Base-by-base conservation (phyloP, 1,140 invertebrate species). In the Cotesia glomerata region DNA sequence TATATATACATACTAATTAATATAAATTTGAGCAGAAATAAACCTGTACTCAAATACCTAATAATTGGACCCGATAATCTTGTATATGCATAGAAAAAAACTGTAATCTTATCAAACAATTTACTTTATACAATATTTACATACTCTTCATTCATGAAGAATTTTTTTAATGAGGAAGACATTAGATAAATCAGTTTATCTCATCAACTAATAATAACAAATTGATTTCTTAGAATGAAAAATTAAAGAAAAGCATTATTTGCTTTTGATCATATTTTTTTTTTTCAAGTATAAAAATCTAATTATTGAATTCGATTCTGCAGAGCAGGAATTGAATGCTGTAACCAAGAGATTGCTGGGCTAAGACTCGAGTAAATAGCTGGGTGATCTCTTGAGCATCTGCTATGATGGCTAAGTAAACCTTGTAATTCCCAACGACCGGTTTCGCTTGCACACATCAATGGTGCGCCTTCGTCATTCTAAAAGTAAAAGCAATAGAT, bases 381-480 rank as follows among this genome's bases (percentile, higher is more conserved):
- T 62, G 91, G 90, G 82, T 90, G 90, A 64, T 84, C 87, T 70
- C 83, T 84, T n/a, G 89, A 90, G 76, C 89, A 91, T 80, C 89
- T 89, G 72, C 88, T 88, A 52, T 90, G 89, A 75, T 90, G 87
- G 79, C 89, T 90, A 39, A 91, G 82, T 72, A 91, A 81, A 35
- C 91, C 90, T 71, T 91, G 90, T 49, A 91, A 85, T 81, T 90
- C 89, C 90, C 90, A 91, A 67, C 82, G 82, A 45, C 84, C 87
- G 9, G 82, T 82, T 61, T 90, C 89, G 39, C 82, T 89, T 73
- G 88, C 84, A 74, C 91, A 92, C 88, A 92, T 91, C 49, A 92
- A 76, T 14, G 91, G 90, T 7, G 90, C 89, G 56, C 91, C 91
- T 83, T 91, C 89, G 77, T 91, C 90, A 76, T 91, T 91, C 91